A percentile compares a stretch with the other conserved stretches of the same genome.
Evolutionary conservation across 2,888 invertebrate genomes (phyloP).

Genomic region (Apamea anceps): DNA sequence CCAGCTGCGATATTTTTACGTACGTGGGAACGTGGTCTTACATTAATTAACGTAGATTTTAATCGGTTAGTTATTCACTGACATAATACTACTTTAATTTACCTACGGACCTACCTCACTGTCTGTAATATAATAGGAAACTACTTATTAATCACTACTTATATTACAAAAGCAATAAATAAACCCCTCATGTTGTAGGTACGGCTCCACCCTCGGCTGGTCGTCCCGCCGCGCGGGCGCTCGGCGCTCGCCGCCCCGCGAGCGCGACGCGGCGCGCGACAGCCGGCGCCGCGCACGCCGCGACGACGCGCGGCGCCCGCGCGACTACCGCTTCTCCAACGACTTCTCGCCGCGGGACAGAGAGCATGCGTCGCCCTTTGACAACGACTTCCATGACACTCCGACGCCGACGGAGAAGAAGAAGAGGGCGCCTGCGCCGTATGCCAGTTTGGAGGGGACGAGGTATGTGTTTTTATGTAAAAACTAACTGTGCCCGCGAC

Average conservation of each 20-base stretch:
- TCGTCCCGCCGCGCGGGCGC: constrained; percentile 75
- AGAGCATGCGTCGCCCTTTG: constrained; percentile 90
- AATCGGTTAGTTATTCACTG: too few relatives aligned
- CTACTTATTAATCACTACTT: too few relatives aligned
- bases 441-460: constrained; percentile 84
- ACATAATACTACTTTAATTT: too few relatives aligned
- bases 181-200: constrained; percentile 67
- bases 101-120: too few relatives aligned
- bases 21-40: too few relatives aligned
- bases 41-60: too few relatives aligned
- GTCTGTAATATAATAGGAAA: too few relatives aligned
- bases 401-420: constrained; percentile 81
- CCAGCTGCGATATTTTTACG: too few relatives aligned
- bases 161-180: neutral
- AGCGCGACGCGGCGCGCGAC: constrained; percentile 69
- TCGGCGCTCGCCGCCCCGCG: constrained; percentile 64
- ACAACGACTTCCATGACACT: constrained; percentile 90
- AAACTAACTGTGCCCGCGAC: neutral
- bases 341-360: constrained; percentile 91
- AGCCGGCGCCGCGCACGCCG: constrained; percentile 75
- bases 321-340: constrained; percentile 89
- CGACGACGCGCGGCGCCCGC: constrained; percentile 75
- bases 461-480: constrained; percentile 70
- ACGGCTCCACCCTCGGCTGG: constrained; percentile 85
- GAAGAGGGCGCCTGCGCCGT: constrained; percentile 73